Evolutionary conservation across 2,797 vertebrate genomes (phyloP), one percentile per base, ranked within the genome.

Genomic region (Antrozous pallidus): DNA sequence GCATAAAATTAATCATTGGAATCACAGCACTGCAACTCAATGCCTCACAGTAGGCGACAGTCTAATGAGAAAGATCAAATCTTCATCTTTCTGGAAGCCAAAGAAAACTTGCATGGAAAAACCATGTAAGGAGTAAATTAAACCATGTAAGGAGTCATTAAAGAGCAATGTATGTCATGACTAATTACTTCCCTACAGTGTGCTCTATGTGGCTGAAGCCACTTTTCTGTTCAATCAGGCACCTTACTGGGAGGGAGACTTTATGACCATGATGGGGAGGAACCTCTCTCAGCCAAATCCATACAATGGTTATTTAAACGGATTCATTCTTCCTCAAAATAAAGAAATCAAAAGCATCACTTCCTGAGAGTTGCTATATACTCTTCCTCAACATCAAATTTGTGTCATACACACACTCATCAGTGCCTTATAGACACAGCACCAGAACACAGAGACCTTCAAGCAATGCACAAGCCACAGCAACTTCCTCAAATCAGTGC

Each of bases 241-340:
- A 1, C 13, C 45, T 78, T 14, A 6, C 17, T 2, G 14, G 45
- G 67, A 79, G 33, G 24, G 28, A 75, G 63, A 12, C 42, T 70
- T 42, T 12, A 0, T 2, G 4, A 45, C 6, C 54, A 73, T 0
- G 0, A 7, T 26, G 36, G 6, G 38, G 42, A 93, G 65, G 26
- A 81, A 49, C 22, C 8, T 18, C 22, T 75, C 38, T 71, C 69
- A 70, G 81, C 5, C 24, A 73, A 31, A 26, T 40, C 69, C 24
- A 6, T 1, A 42, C n/a, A 58, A 14, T 2, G 3, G 24, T 42
- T 33, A 24, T 40, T 88, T 56, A 67, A 56, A 78, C 33, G 6
- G 71, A n/a, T 16, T 79, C 31, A n/a, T 26, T 88, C 75, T 85
- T 67, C 54, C 88, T 65, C 58, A 89, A 47, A 67, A 77, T 36